These are phyloP conservation scores for Pegoplata infirma DNA, from an alignment of 2,888 invertebrate species.

Conservation along the genomic window DNA sequence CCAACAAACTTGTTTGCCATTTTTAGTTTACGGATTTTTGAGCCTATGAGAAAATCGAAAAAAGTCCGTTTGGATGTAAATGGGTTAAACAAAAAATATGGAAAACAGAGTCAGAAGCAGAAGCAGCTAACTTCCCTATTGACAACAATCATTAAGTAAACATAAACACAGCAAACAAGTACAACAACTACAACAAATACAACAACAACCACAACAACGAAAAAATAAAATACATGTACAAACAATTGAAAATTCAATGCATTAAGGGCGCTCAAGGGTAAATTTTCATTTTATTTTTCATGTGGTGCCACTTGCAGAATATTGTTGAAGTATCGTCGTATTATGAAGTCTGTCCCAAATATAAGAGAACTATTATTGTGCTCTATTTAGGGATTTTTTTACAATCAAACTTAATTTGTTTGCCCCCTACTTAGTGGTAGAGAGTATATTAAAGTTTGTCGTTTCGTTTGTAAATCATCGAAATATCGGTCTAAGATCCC, in stretches of 20 bases:
- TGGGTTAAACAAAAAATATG: background rate
- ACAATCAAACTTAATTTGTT: too few species aligned
- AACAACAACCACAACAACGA: constrained; percentile 2
- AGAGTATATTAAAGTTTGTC: too few species aligned
- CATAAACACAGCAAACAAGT: constrained; percentile 6
- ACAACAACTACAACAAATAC: background rate
- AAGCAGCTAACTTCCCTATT: constrained; percentile 45
- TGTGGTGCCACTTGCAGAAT: constrained; percentile 59
- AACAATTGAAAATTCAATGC: constrained; percentile 59
- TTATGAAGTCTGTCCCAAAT: background rate
- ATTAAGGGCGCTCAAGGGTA: constrained; percentile 58
- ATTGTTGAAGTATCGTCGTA: background rate
- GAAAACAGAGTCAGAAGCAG: constrained; percentile 22
- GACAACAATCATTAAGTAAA: constrained; percentile 57
- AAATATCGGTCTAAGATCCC: too few species aligned
- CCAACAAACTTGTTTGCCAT: too few species aligned
- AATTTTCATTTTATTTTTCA: constrained; percentile 32
- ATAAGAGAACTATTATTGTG: too few species aligned
- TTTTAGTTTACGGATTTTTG: too few species aligned
- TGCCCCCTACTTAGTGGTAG: too few species aligned
- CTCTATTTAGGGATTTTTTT: too few species aligned
- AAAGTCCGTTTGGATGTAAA: too few species aligned
- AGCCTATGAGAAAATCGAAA: too few species aligned
- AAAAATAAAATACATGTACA: constrained; percentile 32
- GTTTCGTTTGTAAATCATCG: too few species aligned